Evolutionary conservation across 2,113 vertebrate species (phyloP), one percentile per base, ranked within the genome.

Genomic region (Corydoras maculifer): DNA sequence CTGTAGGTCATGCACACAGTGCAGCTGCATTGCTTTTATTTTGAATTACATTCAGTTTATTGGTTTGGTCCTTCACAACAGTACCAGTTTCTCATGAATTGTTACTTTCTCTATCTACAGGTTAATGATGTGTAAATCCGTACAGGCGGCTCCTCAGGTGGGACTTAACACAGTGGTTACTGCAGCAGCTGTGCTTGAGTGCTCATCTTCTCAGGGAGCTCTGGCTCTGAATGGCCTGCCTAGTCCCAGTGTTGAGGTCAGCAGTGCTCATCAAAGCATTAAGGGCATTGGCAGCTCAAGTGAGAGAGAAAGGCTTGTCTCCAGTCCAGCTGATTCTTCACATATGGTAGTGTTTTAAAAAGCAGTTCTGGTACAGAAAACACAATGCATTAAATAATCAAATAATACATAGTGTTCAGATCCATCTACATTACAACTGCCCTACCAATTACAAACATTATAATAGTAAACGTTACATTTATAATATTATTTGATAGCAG

Each of bases 61-160:
- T 43, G 35, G 35, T 43, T 43, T 43, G 35, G 35, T 43, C 35
- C 35, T 8, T 2, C 35, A 43, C 35, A 43, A 43, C 35, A 43
- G 35, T 8, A 4, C 35, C 35, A 43, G 35, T 5, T 43, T 43
- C 35, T 43, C 35, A 43, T 43, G 35, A 43, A 43, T 43, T n/a
- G 5, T n/a, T 57, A 62, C 35, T 60, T 53, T 80, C 70, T 79
- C n/a, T 54, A 15, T 77, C 82, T 72, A 31, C 76, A 97, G 94
- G 86, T 84, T 97, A 81, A 88, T 94, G 86, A 89, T 94, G 84
- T 98, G 95, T 84, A 97, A 96, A 82, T 91, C 92, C 0, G 89
- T 92, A 58, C 93, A 95, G 68, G 92, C 94, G 29, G 91, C 91
- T 31, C 92, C 94, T 0, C 95, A 94, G 86, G 87, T 85, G 1